Percentiles rank a stretch among this genome's conserved stretches.
These are phyloP conservation scores for Deroplatys truncata DNA, from an alignment of 2,888 invertebrate genomes.

Conservation along the genomic window DNA sequence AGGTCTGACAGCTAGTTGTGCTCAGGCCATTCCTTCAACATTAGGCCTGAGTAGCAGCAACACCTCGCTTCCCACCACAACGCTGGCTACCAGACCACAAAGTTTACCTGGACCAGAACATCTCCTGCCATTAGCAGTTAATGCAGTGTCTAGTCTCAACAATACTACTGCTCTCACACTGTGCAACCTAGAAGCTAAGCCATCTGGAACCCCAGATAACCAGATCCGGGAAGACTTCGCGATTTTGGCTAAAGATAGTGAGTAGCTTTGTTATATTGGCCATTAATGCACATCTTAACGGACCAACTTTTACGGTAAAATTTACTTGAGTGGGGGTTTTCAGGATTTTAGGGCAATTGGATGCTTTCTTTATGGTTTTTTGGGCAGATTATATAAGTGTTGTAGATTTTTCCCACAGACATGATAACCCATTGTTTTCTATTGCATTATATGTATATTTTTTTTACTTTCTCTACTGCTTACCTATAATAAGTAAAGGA, in stretches of 20 bases:
- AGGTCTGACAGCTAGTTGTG: slow-evolving; percentile 33
- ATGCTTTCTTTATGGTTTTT: no score
- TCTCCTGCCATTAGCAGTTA: slow-evolving; percentile 38
- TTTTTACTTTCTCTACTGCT: no score
- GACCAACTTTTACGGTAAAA: slow-evolving; percentile 3
- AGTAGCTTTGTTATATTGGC: slow-evolving; percentile 32
- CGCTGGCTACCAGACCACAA: slow-evolving; percentile 51
- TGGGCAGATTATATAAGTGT: no score
- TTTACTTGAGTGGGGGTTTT: not conserved
- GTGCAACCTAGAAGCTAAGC: not conserved
- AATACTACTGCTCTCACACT: slow-evolving; percentile 5
- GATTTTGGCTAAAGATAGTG: slow-evolving; percentile 63
- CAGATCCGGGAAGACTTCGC: slow-evolving; percentile 63
- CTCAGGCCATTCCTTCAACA: slow-evolving; percentile 6
- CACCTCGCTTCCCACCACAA: slow-evolving; percentile 36
- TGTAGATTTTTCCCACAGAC: no score
- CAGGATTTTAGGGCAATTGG: no score
- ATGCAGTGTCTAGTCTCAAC: slow-evolving; percentile 20
- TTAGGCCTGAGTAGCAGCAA: slow-evolving; percentile 37
- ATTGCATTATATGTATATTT: no score
- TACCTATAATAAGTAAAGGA: no score
- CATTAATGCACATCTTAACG: not conserved
- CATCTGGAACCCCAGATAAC: slow-evolving; percentile 38
- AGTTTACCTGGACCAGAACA: slow-evolving; percentile 54
- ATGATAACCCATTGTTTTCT: no score